A percentile compares a stretch with the other conserved stretches of the same genome.
Conservation (phyloP, 2,888 invertebrate species). For the Drosophila atripex region DNA sequence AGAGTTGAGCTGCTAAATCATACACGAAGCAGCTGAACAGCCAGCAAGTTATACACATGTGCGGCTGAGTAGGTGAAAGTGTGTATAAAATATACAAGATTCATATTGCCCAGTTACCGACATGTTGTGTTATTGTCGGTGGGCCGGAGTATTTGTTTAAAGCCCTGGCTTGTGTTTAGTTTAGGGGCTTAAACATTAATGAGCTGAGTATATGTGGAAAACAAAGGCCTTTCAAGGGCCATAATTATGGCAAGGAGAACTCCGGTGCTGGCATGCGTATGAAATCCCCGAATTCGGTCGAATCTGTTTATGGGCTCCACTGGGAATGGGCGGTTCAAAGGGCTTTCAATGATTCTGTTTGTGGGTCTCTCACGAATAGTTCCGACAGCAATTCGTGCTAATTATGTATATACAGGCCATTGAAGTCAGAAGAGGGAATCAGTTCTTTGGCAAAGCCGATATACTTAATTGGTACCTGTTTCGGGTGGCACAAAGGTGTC, state of each 20-base stretch:
- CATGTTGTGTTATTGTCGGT: conserved; percentile 4
- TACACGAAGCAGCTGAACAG: conserved; percentile 34
- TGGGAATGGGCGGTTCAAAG: conserved; percentile 22
- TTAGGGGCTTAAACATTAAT: conserved; percentile 18
- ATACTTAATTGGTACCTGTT: conserved; percentile 12
- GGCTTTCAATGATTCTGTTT: conserved; percentile 32
- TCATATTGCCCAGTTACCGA: conserved; percentile 10
- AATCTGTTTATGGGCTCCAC: conserved; percentile 3
- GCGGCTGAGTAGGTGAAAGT: conserved; percentile 10
- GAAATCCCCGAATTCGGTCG: conserved; percentile 8
- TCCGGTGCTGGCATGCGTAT: background rate
- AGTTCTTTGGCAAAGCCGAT: conserved; percentile 7
- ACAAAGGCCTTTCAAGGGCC: conserved; percentile 1
- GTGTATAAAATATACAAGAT: conserved; percentile 16
- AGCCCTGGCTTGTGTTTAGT: background rate
- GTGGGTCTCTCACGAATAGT: conserved; percentile 12
- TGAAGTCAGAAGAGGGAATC: background rate
- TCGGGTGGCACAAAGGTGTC: background rate
- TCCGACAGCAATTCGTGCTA: conserved; percentile 12
- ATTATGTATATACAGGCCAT: conserved; percentile 14
- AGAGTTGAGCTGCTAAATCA: conserved; percentile 63
- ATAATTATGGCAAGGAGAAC: conserved; percentile 1
- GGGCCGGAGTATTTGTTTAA: conserved; percentile 6
- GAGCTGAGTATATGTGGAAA: conserved; percentile 16
- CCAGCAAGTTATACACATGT: conserved; percentile 30